Base-by-base conservation (phyloP, 2,888 invertebrate species). In the Zaprionus bogoriensis region DNA sequence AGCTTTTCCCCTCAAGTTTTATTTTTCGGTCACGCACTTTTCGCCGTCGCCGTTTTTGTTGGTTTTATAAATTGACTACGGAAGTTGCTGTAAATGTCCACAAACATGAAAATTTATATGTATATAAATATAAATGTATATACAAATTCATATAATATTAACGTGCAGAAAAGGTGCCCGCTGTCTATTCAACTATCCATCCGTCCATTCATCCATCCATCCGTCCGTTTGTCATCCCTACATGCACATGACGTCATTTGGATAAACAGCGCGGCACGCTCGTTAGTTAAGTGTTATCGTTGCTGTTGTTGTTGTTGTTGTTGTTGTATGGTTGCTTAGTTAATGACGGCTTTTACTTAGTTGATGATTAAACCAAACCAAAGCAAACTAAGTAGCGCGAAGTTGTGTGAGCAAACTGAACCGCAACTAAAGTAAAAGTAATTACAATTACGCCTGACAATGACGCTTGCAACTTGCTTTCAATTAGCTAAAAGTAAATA, bases 11-110 rank as follows among this genome's bases (percentile, higher is more conserved):
- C n/a, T n/a, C n/a, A n/a, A n/a, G 23, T 12, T 36, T 23, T 48
- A 20, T 19, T 44, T 50, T 50, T 48, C 62, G 62, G 65, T 52
- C 47, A 27, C 30, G 42, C 47, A 46, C 65, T 52, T 53, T 46
- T 44, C 38, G 42, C 46, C n/a, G 54, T 46, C 41, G 19, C 19
- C 42, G 53, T 57, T 53, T 59, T 63, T 53, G 44, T 50, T 44
- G 12, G n/a, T 27, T 42, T 67, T 75, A 71, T 80, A 74, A 83
- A 81, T 83, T 75, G 81, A 65, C 75, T 59, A 38, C 81, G 81
- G 81, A 81, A 81, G 84, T 78, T 64, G 71, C 84, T 81, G 75
- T 80, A 83, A 80, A 83, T 77, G 80, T 83, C 54, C 64, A 66
- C 80, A 83, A 79, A 68, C 83, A 80, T 80, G 83, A 83, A 72